Evolutionary conservation across 2,113 vertebrate species (phyloP).

Genomic region (Engraulis encrasicolus): DNA sequence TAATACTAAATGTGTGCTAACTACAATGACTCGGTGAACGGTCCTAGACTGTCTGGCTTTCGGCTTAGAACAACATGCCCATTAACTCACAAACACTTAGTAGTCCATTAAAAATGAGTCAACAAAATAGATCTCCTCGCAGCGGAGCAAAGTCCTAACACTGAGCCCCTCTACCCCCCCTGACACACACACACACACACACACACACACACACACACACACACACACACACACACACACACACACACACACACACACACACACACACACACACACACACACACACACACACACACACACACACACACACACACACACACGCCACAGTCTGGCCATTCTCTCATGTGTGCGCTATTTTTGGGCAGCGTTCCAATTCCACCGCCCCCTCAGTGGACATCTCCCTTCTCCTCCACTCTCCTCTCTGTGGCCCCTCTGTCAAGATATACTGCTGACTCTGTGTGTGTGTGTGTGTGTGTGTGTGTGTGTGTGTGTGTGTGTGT

Average conservation of each 20-base stretch:
- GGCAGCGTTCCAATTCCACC: not conserved
- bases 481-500: conserved; percentile 23
- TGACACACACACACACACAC: conserved; percentile 15
- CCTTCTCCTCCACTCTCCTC: not conserved
- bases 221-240: conserved; percentile 5
- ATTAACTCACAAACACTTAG: not conserved
- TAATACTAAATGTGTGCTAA: too few species aligned
- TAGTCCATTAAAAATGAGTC: not conserved
- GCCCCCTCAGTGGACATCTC: not conserved
- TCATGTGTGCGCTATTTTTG: not conserved
- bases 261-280: conserved; percentile 19
- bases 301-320: conserved; percentile 18
- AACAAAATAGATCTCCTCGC: not conserved
- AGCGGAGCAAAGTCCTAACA: not conserved
- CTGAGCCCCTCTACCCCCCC: not conserved
- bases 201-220: conserved; percentile 22
- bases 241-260: not conserved
- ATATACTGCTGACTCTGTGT: not conserved
- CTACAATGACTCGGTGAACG: too few species aligned
- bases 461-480: conserved; percentile 31
- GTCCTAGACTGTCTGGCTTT: too few species aligned
- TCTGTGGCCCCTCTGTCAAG: not conserved
- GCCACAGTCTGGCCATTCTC: not conserved
- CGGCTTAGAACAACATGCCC: not conserved
- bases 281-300: conserved; percentile 22